phyloP scores from a whole-genome alignment of 1,140 invertebrate genomes.

The Drosophila ercepeae region DNA sequence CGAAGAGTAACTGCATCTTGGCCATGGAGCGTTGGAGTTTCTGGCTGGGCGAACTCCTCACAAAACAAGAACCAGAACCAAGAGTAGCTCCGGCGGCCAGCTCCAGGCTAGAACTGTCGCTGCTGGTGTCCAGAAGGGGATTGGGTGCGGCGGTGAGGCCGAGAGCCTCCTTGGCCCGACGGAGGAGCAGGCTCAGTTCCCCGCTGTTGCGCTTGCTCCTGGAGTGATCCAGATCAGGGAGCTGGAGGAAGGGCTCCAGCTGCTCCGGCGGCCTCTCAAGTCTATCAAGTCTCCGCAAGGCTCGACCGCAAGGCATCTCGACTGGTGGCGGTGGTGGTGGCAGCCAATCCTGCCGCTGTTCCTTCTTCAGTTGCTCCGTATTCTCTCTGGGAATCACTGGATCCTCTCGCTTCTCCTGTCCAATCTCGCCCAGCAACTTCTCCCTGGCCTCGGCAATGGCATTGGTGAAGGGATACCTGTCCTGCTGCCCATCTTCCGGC shows the following conservation, averaged over 20 bases:
- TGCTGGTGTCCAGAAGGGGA: conserved; percentile 22
- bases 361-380: background rate
- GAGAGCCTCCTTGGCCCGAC: conserved; percentile 12
- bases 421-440: conserved; percentile 39
- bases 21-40: conserved; percentile 58
- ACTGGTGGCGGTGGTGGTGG: background rate
- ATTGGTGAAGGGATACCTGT: conserved; percentile 62
- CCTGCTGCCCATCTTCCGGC: conserved; percentile 17
- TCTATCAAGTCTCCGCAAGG: background rate
- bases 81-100: background rate
- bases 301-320: conserved; percentile 17
- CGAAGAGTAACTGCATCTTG: conserved; percentile 71
- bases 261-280: conserved; percentile 1
- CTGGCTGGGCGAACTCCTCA: background rate
- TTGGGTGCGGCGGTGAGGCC: background rate
- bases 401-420: background rate
- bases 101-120: conserved; percentile 5
- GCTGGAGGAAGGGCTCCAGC: background rate
- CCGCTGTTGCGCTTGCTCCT: conserved; percentile 27
- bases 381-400: background rate
- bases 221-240: background rate
- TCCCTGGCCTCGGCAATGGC: conserved; percentile 51
- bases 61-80: background rate
- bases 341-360: background rate
- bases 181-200: conserved; percentile 20